These are phyloP conservation scores for Atherinosoma microstoma DNA, from an alignment of 2,797 vertebrate genomes.

Conservation along the genomic window DNA sequence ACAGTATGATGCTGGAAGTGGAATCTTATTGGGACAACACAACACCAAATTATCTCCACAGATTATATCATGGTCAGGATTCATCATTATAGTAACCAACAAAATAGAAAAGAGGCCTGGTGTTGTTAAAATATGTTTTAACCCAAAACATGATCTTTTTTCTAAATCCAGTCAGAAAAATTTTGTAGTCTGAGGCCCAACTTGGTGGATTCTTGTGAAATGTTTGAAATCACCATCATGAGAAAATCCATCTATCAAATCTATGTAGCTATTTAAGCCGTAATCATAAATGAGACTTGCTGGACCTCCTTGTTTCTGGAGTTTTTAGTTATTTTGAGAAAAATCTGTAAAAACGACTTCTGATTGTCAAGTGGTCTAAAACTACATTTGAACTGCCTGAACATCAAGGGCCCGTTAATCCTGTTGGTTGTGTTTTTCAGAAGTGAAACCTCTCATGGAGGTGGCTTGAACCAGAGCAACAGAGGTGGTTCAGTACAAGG, in stretches of 20 bases:
- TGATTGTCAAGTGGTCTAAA: neutral
- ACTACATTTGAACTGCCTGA: neutral
- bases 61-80: neutral
- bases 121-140: neutral
- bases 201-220: neutral
- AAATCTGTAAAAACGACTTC: neutral
- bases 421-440: slow-evolving; percentile 50
- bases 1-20: slow-evolving; percentile 7
- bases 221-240: neutral
- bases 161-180: neutral
- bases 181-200: neutral
- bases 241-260: neutral
- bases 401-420: no score
- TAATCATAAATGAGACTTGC: neutral
- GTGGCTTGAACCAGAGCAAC: slow-evolving; percentile 26
- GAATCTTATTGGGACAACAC: neutral
- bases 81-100: neutral
- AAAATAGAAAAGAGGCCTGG: neutral
- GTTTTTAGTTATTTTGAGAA: neutral
- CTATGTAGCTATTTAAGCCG: neutral
- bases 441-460: slow-evolving; percentile 46
- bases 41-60: neutral
- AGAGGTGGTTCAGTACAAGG: slow-evolving; percentile 33
- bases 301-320: neutral
- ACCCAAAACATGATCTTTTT: neutral